Base-by-base conservation (phyloP, 2,888 invertebrate genomes). In the Drosophila falleni region DNA sequence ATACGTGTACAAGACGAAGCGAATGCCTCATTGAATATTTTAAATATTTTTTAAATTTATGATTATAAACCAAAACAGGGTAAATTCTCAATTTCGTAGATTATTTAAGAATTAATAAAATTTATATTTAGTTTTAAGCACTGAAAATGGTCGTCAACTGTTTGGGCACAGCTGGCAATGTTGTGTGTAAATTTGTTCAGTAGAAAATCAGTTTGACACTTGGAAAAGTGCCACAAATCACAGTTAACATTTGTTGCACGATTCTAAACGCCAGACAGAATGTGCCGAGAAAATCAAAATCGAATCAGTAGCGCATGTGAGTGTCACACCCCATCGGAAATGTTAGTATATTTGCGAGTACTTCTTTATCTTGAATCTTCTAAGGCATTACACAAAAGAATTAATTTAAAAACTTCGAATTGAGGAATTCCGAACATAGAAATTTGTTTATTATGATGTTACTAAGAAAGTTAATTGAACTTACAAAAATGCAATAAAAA, bases 201-300 rank as follows among this genome's bases (percentile, higher is more conserved):
- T 46, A 51, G 54, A 67, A 74, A 79, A 77, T 74, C 78, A 78
- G 65, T 74, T 78, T 78, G 74, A 81, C 80, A 81, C 81, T 81
- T 80, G 65, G 71, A 41, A 61, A 80, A 80, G 74, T 80, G 78
- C 80, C 80, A 79, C 78, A 79, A 80, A 80, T 79, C 78, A 79
- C 80, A 70, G 78, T 76, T 76, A 76, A 80, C 72, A 80, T 76
- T 78, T 80, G 76, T 62, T 76, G 78, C 80, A 78, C 78, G 75
- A 74, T 71, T 64, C 65, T 44, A 66, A 51, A 37, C 61, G 35
- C 49, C 66, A 71, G 67, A 71, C 78, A 68, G 61, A 71, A 80
- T 80, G 76, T 75, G 78, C 66, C 44, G 54, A 75, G 80, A 79
- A 79, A 75, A 78, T 80, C 78, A 79, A 80, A 78, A 64, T 79